Evolutionary conservation across 2,113 vertebrate genomes (phyloP), one percentile per base, ranked within the genome.

Genomic region (Calonectris borealis): DNA sequence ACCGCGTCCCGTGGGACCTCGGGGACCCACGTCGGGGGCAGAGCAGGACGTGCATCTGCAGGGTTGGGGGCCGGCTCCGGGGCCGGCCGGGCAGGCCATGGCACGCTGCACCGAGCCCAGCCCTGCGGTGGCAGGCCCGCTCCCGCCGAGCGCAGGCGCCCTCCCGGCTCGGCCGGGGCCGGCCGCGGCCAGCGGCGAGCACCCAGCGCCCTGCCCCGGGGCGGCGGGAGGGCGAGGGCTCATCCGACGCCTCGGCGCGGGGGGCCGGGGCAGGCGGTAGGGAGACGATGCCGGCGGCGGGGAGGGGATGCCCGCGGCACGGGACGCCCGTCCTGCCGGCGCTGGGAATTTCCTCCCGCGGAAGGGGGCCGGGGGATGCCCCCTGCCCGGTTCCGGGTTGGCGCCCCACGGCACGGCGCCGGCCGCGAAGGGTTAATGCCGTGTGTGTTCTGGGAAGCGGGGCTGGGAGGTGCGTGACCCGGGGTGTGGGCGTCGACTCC

Each of bases 401-500:
- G 76, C 9, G 12, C 76, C 82, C 94, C 72, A 17, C 40, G 18
- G 85, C 65, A 4, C 57, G n/a, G 80, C 40, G 44, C 97, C 62
- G 91, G 90, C 84, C 82, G 68, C 83, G 86, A 98, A 97, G 95
- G 76, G 96, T 96, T 95, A 96, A 97, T 78, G 95, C 79, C 34
- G 86, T 89, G 92, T 76, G 78, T 86, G 89, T 96, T 95, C 92
- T 94, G 95, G 92, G 95, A 87, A 94, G 72, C 24, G 88, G 94
- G 94, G 94, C 94, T 96, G 94, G 96, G 96, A 95, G 96, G 96
- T 90, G 89, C 94, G 72, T 96, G 95, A 96, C 97, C 94, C 61
- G 95, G 83, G 96, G 95, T 95, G 96, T 97, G 97, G 97, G 97
- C 97, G 96, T 97, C 83, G 40, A 92, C 96, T 79, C 86, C 92